Evolutionary conservation across 2,888 invertebrate species (phyloP), one percentile per base, ranked within the genome.

Genomic region (Azorinus chamasolen): DNA sequence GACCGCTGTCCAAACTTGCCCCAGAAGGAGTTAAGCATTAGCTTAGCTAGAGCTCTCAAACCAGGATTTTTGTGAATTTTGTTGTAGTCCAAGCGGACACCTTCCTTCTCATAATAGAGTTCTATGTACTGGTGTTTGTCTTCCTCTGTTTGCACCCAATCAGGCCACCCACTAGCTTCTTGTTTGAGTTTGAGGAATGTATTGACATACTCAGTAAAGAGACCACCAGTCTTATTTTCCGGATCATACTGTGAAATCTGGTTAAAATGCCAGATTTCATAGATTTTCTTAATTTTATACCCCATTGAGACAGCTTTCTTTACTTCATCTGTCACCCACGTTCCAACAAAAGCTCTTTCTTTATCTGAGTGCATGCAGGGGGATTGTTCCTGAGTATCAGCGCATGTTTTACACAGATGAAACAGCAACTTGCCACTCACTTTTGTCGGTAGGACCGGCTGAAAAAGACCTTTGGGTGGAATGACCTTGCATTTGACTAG

Each of bases 401-500:
- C 68, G 37, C 73, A 79, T 0, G 63, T 85, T n/a, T 86, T 75
- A 83, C 93, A 93, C 2, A 93, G 70, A 2, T 84, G 77, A 84
- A 93, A 93, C 73, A 91, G 63, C 22, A 93, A 65, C 68, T 90
- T 88, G 0, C 78, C 85, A 63, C 89, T 84, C 39, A 82, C 74
- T 71, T 83, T 84, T 0, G 63, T 39, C 0, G 92, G 91, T 22
- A 92, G 66, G 0, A 92, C 89, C 3, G 89, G 90, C 51, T 85
- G 83, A 45, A 80, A 91, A 3, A 91, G 69, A 3, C 70, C 3
- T 89, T 50, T 83, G 76, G 50, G 88, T 89, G 10, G 77, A 18
- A n/a, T 58, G 58, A 18, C 84, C 14, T 18, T 27, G n/a, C n/a
- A n/a, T n/a, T n/a, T n/a, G n/a, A n/a, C n/a, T n/a, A n/a, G n/a